Percentiles rank a stretch among this genome's conserved stretches.
phyloP scores from a whole-genome alignment of 2,888 invertebrate genomes.

The Netelia virgata region DNA sequence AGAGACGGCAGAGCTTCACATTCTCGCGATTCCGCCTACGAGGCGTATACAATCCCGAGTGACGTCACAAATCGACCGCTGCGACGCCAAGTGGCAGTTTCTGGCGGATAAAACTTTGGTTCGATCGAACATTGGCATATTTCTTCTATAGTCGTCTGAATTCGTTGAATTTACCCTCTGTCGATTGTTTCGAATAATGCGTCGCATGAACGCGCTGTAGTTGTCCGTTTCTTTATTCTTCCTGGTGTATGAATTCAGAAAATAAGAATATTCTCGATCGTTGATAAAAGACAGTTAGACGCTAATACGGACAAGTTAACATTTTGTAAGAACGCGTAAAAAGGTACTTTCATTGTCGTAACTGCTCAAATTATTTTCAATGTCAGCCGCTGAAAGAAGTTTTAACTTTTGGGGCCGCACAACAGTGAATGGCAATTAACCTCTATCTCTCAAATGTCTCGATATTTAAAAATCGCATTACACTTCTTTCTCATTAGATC shows the following conservation, averaged over 20 bases:
- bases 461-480: background rate
- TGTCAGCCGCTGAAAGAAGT: background rate
- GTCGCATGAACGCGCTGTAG: background rate
- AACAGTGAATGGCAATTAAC: background rate
- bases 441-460: background rate
- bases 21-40: too few relatives aligned
- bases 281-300: background rate
- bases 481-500: constrained; percentile 9
- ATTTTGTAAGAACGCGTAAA: background rate
- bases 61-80: too few relatives aligned
- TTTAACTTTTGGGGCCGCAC: background rate
- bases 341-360: background rate
- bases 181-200: background rate
- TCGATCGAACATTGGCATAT: too few relatives aligned
- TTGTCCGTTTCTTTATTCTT: background rate
- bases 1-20: too few relatives aligned
- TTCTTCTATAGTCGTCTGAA: too few relatives aligned
- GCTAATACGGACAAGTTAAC: constrained; percentile 3
- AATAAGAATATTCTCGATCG: constrained; percentile 9
- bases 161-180: too few relatives aligned
- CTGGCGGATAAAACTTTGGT: too few relatives aligned
- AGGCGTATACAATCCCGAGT: too few relatives aligned
- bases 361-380: background rate
- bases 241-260: constrained; percentile 9
- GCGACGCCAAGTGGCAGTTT: too few relatives aligned